phyloP scores from a whole-genome alignment of 2,113 vertebrate genomes.

The Gavialis gangeticus region DNA sequence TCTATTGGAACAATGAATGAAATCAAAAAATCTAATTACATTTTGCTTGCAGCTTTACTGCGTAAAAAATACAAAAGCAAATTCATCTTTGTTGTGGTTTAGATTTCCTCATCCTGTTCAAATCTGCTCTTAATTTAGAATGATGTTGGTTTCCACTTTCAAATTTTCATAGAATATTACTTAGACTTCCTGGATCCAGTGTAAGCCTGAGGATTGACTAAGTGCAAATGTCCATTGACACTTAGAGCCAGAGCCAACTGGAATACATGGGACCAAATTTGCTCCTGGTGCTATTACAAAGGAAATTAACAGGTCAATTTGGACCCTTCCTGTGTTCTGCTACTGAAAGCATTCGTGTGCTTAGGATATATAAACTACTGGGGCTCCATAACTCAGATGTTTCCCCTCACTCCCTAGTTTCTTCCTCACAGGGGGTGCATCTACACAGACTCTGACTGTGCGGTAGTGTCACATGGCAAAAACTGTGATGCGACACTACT shows the following conservation, averaged over 20 bases:
- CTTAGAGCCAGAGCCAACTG: neutral
- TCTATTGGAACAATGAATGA: constrained; percentile 5
- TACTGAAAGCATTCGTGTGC: neutral
- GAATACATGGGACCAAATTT: neutral
- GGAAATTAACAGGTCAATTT: neutral
- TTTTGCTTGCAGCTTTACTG: constrained; percentile 60
- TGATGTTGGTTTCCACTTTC: constrained; percentile 42
- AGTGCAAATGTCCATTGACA: neutral
- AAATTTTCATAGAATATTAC: constrained; percentile 41
- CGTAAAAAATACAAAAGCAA: constrained; percentile 54
- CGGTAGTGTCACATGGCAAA: too few relatives aligned
- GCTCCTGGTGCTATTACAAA: neutral
- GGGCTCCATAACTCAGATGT: neutral
- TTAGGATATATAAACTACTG: neutral
- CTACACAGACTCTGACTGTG: too few relatives aligned
- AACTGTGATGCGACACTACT: too few relatives aligned
- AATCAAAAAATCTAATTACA: constrained; percentile 30
- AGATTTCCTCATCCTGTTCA: constrained; percentile 30
- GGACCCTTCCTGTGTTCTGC: neutral
- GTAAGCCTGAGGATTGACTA: neutral
- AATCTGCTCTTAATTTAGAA: constrained; percentile 65
- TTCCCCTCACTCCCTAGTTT: neutral
- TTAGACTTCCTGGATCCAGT: constrained; percentile 13
- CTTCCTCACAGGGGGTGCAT: too few relatives aligned
- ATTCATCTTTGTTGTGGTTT: constrained; percentile 57